phyloP scores from a whole-genome alignment of 2,888 invertebrate species.

The Entomobrya multifasciata region DNA sequence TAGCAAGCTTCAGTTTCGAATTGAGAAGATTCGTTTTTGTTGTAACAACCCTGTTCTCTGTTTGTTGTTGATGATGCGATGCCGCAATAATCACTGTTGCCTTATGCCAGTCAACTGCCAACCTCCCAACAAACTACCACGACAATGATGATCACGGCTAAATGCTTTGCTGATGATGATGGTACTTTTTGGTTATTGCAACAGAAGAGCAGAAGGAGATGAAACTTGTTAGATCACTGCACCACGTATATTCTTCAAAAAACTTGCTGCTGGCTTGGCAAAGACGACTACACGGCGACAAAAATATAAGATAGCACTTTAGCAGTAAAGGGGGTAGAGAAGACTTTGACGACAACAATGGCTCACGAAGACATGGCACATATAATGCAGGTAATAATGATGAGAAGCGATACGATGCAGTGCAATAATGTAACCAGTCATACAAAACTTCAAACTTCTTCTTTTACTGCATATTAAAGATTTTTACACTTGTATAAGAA shows the following conservation, averaged over 20 bases:
- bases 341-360: slow-evolving; percentile 68
- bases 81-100: slow-evolving; percentile 70
- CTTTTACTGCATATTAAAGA: no score
- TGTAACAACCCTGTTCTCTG: slow-evolving; percentile 51
- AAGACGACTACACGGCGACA: slow-evolving; percentile 35
- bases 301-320: slow-evolving; percentile 10
- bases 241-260: slow-evolving; percentile 22
- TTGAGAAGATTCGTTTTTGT: slow-evolving; percentile 65
- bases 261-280: slow-evolving; percentile 47
- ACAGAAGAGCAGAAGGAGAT: slow-evolving; percentile 65
- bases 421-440: slow-evolving; percentile 38
- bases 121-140: slow-evolving; percentile 56
- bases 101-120: slow-evolving; percentile 51
- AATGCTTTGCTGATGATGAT: slow-evolving; percentile 45
- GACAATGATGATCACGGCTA: slow-evolving; percentile 58
- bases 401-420: slow-evolving; percentile 11
- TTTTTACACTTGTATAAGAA: background rate
- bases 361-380: slow-evolving; percentile 36
- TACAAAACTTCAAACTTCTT: slow-evolving; percentile 27
- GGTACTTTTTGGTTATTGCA: slow-evolving; percentile 38
- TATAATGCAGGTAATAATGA: slow-evolving; percentile 36
- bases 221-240: slow-evolving; percentile 68
- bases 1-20: slow-evolving; percentile 69
- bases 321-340: slow-evolving; percentile 14
- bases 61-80: slow-evolving; percentile 59